Evolutionary conservation across 2,888 invertebrate genomes (phyloP).

Genomic region (Oscheius sp.): DNA sequence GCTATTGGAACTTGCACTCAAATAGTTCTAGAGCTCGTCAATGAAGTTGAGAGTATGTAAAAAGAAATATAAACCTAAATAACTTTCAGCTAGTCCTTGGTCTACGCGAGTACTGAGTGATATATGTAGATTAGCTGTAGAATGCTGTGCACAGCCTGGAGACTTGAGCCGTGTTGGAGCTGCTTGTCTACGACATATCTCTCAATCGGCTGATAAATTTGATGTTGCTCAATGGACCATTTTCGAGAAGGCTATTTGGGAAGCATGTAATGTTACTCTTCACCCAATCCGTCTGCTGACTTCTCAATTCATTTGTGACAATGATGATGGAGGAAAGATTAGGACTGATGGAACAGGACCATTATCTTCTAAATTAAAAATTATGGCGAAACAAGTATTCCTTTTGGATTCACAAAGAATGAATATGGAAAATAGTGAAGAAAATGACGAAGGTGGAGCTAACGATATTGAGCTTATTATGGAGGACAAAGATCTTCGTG

Average conservation of each 20-base stretch:
- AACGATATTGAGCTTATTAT: conserved; percentile 10
- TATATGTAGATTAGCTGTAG: conserved; percentile 43
- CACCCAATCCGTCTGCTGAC: conserved; percentile 81
- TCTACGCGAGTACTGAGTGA: conserved; percentile 48
- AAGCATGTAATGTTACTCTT: conserved; percentile 76
- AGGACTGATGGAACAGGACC: conserved; percentile 8
- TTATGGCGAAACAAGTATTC: conserved; percentile 31
- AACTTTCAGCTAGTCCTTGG: conserved; percentile 41
- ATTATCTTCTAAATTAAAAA: neutral
- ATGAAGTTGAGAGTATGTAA: conserved; percentile 35
- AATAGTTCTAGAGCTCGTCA: conserved; percentile 50
- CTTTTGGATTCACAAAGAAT: conserved; percentile 13
- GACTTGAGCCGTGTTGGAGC: conserved; percentile 30
- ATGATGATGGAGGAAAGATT: conserved; percentile 8
- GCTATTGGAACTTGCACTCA: conserved; percentile 53
- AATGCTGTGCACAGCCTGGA: conserved; percentile 37
- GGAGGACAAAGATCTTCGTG: neutral
- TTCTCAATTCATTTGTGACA: conserved; percentile 21
- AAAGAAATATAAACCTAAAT: neutral
- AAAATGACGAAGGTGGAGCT: neutral
- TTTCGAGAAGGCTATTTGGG: conserved; percentile 38
- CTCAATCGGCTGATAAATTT: conserved; percentile 24
- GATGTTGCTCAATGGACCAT: conserved; percentile 36
- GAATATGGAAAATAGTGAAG: neutral
- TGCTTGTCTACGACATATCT: conserved; percentile 39